Evolutionary conservation across 2,113 vertebrate genomes (phyloP).

Genomic region (Castor canadensis): DNA sequence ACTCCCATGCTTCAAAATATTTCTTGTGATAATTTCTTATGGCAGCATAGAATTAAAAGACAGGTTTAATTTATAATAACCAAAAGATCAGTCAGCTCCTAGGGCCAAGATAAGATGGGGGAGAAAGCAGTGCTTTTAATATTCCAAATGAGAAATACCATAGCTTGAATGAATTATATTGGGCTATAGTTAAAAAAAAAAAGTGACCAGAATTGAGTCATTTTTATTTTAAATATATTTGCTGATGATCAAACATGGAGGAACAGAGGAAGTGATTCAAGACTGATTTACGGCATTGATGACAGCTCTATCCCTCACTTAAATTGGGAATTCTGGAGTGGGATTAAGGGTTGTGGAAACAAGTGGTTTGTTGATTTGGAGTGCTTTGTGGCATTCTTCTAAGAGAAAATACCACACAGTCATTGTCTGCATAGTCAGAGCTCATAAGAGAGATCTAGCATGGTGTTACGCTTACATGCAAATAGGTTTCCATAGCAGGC

Average conservation of each 20-base stretch:
- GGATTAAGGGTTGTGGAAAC: not conserved
- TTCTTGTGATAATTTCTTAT: no score
- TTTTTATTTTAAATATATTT: not conserved
- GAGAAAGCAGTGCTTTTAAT: not conserved
- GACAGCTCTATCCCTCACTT: not conserved
- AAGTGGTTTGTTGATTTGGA: not conserved
- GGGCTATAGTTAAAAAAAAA: not conserved
- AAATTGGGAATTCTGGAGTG: not conserved
- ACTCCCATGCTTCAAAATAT: no score
- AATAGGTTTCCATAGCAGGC: not conserved
- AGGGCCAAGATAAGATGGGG: no score
- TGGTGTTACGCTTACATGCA: not conserved
- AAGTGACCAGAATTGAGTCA: not conserved
- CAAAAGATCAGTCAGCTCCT: no score
- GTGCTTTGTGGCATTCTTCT: not conserved
- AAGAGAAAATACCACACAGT: not conserved
- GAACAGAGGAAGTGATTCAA: not conserved
- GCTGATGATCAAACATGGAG: not conserved
- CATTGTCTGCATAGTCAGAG: not conserved
- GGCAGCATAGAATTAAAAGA: no score
- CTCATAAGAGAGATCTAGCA: not conserved
- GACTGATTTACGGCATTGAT: not conserved
- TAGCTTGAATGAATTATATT: not conserved
- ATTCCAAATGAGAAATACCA: not conserved
- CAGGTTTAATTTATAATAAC: no score